These are phyloP conservation scores for Leucoma salicis DNA, from an alignment of 2,888 invertebrate species.

Conservation along the genomic window DNA sequence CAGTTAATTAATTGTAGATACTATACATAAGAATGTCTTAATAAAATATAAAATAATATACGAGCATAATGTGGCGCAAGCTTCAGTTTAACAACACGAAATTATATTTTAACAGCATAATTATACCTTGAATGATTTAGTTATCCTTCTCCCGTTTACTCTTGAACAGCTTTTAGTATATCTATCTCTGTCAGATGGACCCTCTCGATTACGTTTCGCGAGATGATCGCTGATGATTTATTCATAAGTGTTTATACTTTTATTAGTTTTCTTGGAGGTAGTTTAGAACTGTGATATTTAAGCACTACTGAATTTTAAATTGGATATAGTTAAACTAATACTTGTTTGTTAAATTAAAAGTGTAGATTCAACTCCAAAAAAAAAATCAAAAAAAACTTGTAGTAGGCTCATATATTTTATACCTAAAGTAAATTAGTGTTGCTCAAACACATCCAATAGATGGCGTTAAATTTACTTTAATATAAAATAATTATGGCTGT, in stretches of 20 bases:
- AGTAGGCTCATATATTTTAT: too few relatives aligned
- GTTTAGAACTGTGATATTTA: conserved; percentile 50
- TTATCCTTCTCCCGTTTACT: conserved; percentile 42
- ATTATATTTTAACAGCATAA: conserved; percentile 73
- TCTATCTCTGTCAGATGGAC: conserved; percentile 38
- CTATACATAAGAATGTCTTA: conserved; percentile 32
- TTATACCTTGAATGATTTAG: conserved; percentile 54
- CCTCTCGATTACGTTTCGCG: conserved; percentile 46
- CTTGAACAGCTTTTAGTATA: conserved; percentile 13
- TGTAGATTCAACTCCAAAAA: too few relatives aligned
- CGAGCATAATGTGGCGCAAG: conserved; percentile 54
- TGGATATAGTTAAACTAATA: conserved; percentile 20
- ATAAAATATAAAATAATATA: conserved; percentile 42
- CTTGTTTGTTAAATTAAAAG: conserved; percentile 16
- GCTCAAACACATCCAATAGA: too few relatives aligned
- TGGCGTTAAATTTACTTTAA: too few relatives aligned
- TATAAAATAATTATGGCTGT: too few relatives aligned
- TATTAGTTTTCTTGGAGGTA: conserved; percentile 45
- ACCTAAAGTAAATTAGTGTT: too few relatives aligned
- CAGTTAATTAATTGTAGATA: too few relatives aligned
- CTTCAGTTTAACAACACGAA: conserved; percentile 58
- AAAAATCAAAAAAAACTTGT: too few relatives aligned
- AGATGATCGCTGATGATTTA: conserved; percentile 54
- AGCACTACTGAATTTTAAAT: conserved; percentile 54
- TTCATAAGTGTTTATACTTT: conserved; percentile 51